phyloP scores from a whole-genome alignment of 1,140 invertebrate species.

The Pectinophora gossypiella region DNA sequence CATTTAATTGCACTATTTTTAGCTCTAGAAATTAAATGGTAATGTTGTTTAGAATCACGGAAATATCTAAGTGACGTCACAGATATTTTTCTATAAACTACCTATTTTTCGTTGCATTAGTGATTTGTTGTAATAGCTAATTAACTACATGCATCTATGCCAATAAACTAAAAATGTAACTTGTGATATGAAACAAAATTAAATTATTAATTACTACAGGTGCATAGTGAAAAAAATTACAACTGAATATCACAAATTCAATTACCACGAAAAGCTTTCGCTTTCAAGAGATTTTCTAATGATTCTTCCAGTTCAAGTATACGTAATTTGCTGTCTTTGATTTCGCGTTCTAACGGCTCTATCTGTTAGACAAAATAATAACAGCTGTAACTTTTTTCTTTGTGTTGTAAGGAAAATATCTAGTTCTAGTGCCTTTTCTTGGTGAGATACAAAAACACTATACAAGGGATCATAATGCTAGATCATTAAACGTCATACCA shows the following conservation, averaged over 20 bases:
- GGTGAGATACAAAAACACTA: background rate
- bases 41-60: too few species aligned
- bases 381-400: conserved; percentile 66
- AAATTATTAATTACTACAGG: too few species aligned
- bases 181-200: too few species aligned
- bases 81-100: too few species aligned
- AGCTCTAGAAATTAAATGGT: conserved; percentile 76
- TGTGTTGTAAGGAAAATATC: background rate
- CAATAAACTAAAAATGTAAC: too few species aligned
- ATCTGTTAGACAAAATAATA: conserved; percentile 78
- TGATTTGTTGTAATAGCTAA: too few species aligned
- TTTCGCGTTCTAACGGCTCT: conserved; percentile 87
- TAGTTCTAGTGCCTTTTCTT: background rate
- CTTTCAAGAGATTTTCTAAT: conserved; percentile 81
- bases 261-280: conserved; percentile 76
- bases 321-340: conserved; percentile 86
- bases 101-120: too few species aligned
- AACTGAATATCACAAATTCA: conserved; percentile 37
- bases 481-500: conserved; percentile 36
- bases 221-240: conserved; percentile 56
- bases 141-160: too few species aligned
- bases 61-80: too few species aligned
- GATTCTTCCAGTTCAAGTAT: conserved; percentile 86
- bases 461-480: too few species aligned
- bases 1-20: conserved; percentile 82